phyloP scores from a whole-genome alignment of 2,797 vertebrate genomes.

The Ibycter americanus region DNA sequence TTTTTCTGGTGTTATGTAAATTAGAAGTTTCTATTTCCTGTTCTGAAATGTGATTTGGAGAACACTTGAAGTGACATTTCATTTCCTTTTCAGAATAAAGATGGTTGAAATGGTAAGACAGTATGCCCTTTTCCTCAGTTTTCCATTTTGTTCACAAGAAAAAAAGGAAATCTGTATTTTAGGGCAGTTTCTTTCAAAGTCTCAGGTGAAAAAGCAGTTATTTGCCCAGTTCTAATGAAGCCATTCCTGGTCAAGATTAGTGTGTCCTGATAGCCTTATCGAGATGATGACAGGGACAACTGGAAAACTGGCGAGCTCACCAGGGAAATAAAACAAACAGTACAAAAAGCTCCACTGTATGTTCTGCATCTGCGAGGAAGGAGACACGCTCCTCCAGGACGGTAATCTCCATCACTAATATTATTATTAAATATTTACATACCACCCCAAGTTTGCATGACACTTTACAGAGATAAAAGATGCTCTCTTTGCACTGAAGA shows the following conservation, averaged over 20 bases:
- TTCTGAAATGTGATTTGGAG: background rate
- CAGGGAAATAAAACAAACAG: background rate
- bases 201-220: background rate
- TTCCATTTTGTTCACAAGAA: background rate
- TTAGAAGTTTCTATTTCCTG: background rate
- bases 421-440: slow-evolving; percentile 54
- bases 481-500: slow-evolving; percentile 12
- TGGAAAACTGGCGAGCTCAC: background rate
- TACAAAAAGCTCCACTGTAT: background rate
- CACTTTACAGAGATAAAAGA: slow-evolving; percentile 42
- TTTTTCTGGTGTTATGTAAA: background rate
- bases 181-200: background rate
- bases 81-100: background rate
- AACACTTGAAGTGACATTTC: background rate
- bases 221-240: background rate
- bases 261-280: background rate
- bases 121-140: background rate
- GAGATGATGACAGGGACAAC: background rate
- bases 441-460: background rate
- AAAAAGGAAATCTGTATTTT: background rate
- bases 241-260: background rate
- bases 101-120: background rate
- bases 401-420: slow-evolving; percentile 15
- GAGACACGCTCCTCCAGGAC: background rate
- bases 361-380: background rate